A percentile compares a stretch with the other conserved stretches of the same genome.
Evolutionary conservation across 1,140 invertebrate species (phyloP).

Genomic region (Brachionus asplanchnoidis): DNA sequence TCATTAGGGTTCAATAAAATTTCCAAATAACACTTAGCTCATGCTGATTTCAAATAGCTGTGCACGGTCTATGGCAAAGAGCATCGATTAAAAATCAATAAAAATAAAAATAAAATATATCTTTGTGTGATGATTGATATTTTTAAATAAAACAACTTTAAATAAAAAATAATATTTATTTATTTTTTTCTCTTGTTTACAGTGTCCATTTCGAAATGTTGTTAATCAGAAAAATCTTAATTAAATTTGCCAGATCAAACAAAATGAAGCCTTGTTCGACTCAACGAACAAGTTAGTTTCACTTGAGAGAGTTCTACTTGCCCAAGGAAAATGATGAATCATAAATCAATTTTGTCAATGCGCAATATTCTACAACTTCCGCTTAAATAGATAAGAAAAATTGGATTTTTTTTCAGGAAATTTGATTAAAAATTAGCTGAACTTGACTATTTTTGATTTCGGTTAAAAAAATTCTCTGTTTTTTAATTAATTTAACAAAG

Average conservation of each 20-base stretch:
- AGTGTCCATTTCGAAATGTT: not conserved
- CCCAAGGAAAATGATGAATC: not conserved
- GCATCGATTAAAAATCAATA: slow-evolving; percentile 2
- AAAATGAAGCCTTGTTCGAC: not conserved
- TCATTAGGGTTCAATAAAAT: not conserved
- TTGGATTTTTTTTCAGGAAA: not conserved
- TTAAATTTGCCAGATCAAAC: not conserved
- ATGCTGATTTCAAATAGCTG: not conserved
- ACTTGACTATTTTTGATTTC: not conserved
- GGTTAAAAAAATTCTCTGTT: not conserved
- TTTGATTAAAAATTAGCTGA: not conserved
- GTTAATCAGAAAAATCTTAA: not conserved
- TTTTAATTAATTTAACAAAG: not conserved
- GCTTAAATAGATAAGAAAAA: not conserved
- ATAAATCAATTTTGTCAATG: not conserved
- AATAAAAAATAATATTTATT: not conserved
- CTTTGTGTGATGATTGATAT: not conserved
- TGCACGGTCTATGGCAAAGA: not conserved
- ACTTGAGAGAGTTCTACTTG: not conserved
- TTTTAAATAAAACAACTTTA: slow-evolving; percentile 6
- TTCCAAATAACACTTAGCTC: not conserved
- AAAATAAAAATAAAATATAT: not conserved
- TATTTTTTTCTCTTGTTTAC: not conserved
- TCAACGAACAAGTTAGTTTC: not conserved
- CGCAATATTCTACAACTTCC: not conserved